Evolutionary conservation across 1,140 invertebrate species (phyloP).

Genomic region (Hormaphis cornu): DNA sequence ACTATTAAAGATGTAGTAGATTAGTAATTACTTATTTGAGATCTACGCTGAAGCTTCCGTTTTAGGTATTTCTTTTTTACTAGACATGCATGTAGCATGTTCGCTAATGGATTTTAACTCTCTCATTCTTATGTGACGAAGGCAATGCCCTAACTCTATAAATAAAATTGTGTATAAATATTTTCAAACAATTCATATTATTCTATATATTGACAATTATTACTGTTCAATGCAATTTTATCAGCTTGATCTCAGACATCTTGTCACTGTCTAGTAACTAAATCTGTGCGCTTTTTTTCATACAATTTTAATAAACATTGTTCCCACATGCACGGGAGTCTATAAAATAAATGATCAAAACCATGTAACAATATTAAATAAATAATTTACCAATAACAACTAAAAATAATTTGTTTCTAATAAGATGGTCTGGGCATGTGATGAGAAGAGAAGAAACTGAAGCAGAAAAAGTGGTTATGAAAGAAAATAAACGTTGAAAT

Average conservation of each 20-base stretch:
- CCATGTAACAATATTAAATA: neutral
- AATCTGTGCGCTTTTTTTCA: conserved; percentile 59
- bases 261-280: conserved; percentile 71
- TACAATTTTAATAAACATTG: conserved; percentile 63
- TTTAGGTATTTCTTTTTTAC: conserved; percentile 88
- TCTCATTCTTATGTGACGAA: conserved; percentile 60
- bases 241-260: conserved; percentile 89
- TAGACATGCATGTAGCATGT: conserved; percentile 93
- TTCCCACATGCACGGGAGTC: conserved; percentile 67
- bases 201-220: neutral
- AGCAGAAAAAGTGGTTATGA: conserved; percentile 33
- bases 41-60: conserved; percentile 57
- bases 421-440: no score
- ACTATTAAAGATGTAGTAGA: neutral
- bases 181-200: neutral
- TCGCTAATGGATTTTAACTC: conserved; percentile 48
- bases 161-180: neutral
- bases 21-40: conserved; percentile 35
- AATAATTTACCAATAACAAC: neutral
- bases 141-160: conserved; percentile 55
- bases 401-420: neutral
- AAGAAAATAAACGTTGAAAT: no score
- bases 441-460: no score
- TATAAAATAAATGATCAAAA: conserved; percentile 44
- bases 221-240: conserved; percentile 51